Evolutionary conservation across 2,888 invertebrate species (phyloP).

Genomic region (Melanotus villosus): DNA sequence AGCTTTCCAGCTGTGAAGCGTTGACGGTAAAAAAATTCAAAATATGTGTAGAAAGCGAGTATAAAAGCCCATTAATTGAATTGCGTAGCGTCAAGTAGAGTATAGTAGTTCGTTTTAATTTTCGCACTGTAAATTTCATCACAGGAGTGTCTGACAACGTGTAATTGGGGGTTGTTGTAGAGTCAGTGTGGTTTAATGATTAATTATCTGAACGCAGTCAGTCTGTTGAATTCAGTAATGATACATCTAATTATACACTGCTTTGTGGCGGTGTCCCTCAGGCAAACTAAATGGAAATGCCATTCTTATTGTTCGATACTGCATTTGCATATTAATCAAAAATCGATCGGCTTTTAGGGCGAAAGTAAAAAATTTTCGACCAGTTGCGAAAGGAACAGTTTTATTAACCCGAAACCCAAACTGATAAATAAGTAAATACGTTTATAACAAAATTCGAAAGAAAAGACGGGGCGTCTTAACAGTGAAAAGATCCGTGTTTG

Average conservation of each 20-base stretch:
- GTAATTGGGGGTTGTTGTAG: slow-evolving; percentile 30
- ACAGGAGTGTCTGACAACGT: slow-evolving; percentile 23
- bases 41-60: no score
- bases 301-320: background rate
- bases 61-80: background rate
- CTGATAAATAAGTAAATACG: no score
- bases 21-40: no score
- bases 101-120: background rate
- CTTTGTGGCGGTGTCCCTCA: no score
- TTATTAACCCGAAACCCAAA: no score
- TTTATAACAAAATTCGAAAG: no score
- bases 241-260: slow-evolving; percentile 17
- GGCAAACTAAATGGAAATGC: background rate
- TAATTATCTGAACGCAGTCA: slow-evolving; percentile 29
- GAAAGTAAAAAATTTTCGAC: no score
- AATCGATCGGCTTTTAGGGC: background rate
- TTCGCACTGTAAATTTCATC: slow-evolving; percentile 15
- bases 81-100: background rate
- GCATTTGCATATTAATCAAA: no score
- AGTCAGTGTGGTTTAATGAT: slow-evolving; percentile 24
- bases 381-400: no score
- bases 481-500: background rate
- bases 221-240: slow-evolving; percentile 3
- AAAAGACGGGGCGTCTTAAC: no score
- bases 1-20: no score